These are phyloP conservation scores for Leiothrix lutea DNA, from an alignment of 2,113 vertebrate species.

Conservation along the genomic window DNA sequence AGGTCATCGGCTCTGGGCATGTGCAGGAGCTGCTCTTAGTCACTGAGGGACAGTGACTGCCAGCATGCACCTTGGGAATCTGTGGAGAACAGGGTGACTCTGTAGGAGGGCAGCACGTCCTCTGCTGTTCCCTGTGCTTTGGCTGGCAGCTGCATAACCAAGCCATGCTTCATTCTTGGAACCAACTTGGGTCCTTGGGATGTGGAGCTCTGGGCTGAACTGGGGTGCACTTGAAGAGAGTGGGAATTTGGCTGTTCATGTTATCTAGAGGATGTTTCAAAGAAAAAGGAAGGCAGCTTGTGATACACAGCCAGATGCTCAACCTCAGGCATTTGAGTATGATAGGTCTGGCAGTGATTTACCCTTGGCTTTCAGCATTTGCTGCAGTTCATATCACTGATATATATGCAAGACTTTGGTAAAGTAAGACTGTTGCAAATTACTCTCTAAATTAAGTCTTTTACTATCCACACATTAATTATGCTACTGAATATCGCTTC, in stretches of 20 bases:
- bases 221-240: neutral
- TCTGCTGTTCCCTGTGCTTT: neutral
- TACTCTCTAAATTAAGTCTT: neutral
- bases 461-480: neutral
- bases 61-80: neutral
- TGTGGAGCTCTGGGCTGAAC: neutral
- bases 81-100: neutral
- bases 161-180: neutral
- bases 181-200: neutral
- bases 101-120: fast-evolving
- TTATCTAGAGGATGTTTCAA: neutral
- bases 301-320: neutral
- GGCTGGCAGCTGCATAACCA: fast-evolving
- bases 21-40: neutral
- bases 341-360: neutral
- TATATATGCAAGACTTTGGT: neutral
- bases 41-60: neutral
- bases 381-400: neutral
- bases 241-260: neutral
- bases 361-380: neutral
- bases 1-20: neutral
- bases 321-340: neutral
- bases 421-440: neutral
- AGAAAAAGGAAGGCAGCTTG: neutral
- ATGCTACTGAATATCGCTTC: neutral